Evolutionary conservation across 2,888 invertebrate genomes (phyloP), one percentile per base, ranked within the genome.

Genomic region (Himalopsyche anomala): DNA sequence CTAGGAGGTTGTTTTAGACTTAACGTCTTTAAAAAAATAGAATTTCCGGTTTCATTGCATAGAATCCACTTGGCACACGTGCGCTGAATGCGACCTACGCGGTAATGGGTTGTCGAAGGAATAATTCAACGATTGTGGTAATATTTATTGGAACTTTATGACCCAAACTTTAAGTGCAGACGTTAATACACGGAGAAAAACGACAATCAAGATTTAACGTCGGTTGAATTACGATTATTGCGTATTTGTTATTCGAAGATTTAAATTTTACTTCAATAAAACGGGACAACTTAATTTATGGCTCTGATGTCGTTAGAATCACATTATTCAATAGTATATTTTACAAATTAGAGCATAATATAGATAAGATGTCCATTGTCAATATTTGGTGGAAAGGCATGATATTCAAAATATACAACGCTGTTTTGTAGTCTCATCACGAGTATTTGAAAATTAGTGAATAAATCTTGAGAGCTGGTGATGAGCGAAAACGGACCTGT

Each of bases 91-190:
- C 15, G 74, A 74, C 38, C 74, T 74, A 74, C 74, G 74, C 38
- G 38, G 74, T 36, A 74, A 74, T 74, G 36, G 74, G 36, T 74
- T 74, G 28, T 36, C 74, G 74, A 38, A 74, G 74, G 38, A 74
- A 74, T 74, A 74, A 28, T 74, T 38, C 74, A 74, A 12, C 74
- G 36, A 74, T 74, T 74, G 74, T 74, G 74, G 74, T 36, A 36
- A 74, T 74, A 74, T 74, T 74, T 74, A 74, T 74, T 74, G 15
- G 74, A 74, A 74, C 38, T 74, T 74, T 74, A 74, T 74, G 74
- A 74, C 74, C 74, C 74, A 38, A 74, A 74, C 74, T 38, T 69
- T 74, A 38, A 74, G 28, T 74, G 74, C 74, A 36, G 38, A 38
- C 74, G 74, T 74, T 38, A 74, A 74, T 74, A 38, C 19, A 5